Base-by-base conservation (phyloP, 2,113 vertebrate genomes). In the Aldabrachelys gigantea region DNA sequence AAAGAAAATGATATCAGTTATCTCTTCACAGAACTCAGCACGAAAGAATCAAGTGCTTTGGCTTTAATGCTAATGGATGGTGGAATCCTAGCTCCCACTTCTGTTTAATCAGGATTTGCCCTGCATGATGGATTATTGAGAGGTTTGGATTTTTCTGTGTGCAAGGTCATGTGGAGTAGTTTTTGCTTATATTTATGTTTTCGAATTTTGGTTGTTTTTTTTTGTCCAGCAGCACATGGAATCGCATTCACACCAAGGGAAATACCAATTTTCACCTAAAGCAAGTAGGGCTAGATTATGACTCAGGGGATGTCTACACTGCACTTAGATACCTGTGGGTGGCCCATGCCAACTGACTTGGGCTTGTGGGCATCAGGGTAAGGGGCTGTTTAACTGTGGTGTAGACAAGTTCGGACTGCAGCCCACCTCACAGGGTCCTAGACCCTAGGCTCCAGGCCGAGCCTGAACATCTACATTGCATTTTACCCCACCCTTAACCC, bases 1-100 rank as follows among this genome's bases (percentile, higher is more conserved):
- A 95, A 95, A 97, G 93, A 97, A 94, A 89, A 89, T 90, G 78
- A 91, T 94, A 93, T 97, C 84, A 38, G 87, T 97, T 97, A 97
- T 96, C 87, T 97, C 75, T 96, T 95, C 88, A 84, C 44, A 91
- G 88, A 94, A 75, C 69, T 97, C 89, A 88, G 80, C 0, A 1
- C 82, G 81, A 91, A 97, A 31, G 89, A 96, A 92, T 95, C 79
- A 96, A 97, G 88, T 94, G 84, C 94, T 97, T 92, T 83, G 35
- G 72, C 78, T 96, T 97, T 94, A 87, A 95, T 92, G 94, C 81
- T 62, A 95, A 94, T 93, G 90, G 75, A 47, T 95, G 92, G 90
- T 96, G 95, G 95, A 97, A 93, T n/a, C 85, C 82, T 54, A 89
- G 50, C 90, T 80, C 82, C 62, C 80, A 88, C 29, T 9, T 95